phyloP scores from a whole-genome alignment of 2,797 vertebrate genomes.

The Ptychadena robeensis region DNA sequence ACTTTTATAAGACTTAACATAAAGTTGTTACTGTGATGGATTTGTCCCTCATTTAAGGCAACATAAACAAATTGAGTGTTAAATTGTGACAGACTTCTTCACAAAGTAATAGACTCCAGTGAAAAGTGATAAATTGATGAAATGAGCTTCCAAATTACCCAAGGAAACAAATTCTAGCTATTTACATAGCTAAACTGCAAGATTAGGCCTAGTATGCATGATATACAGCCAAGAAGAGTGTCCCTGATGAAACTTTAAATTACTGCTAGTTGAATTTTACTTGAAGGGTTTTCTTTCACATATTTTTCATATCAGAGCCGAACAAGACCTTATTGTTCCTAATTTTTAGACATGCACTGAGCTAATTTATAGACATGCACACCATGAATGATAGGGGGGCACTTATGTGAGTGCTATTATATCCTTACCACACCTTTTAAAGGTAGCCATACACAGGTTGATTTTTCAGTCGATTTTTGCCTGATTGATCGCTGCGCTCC shows the following conservation, averaged over 20 bases:
- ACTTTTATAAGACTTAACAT: conserved; percentile 4
- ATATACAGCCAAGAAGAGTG: not conserved
- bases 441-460: too few relatives aligned
- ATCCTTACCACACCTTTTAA: too few relatives aligned
- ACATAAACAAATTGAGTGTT: not conserved
- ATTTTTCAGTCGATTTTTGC: too few relatives aligned
- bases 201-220: not conserved
- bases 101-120: too few relatives aligned
- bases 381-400: too few relatives aligned
- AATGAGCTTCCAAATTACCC: not conserved
- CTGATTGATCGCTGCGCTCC: too few relatives aligned
- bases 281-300: too few relatives aligned
- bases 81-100: not conserved
- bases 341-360: too few relatives aligned
- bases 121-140: not conserved
- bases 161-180: not conserved
- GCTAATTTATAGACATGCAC: too few relatives aligned
- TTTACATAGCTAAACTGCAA: not conserved
- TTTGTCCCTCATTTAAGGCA: not conserved
- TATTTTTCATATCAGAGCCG: too few relatives aligned
- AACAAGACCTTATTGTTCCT: too few relatives aligned
- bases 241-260: not conserved
- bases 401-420: too few relatives aligned
- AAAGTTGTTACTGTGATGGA: not conserved
- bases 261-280: not conserved